phyloP scores from a whole-genome alignment of 2,888 invertebrate genomes.

The Ametastegia equiseti region DNA sequence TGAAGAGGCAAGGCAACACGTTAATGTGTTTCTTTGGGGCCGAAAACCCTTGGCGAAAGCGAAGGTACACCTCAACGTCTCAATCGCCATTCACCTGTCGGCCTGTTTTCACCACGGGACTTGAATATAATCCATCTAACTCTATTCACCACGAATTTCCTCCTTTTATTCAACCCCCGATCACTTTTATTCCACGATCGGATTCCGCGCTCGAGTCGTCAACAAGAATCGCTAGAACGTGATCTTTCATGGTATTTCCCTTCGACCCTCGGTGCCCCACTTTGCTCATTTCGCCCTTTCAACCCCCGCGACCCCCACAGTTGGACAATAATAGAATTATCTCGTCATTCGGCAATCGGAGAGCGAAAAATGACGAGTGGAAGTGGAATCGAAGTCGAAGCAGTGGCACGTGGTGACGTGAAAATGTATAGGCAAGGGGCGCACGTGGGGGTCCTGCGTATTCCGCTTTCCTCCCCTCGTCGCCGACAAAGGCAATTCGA shows the following conservation, averaged over 20 bases:
- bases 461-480: neutral
- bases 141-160: constrained; percentile 47
- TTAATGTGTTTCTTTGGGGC: constrained; percentile 71
- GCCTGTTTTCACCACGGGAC: constrained; percentile 59
- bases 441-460: constrained; percentile 15
- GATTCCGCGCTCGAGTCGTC: constrained; percentile 4
- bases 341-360: constrained; percentile 28
- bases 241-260: neutral
- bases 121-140: constrained; percentile 70
- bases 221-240: neutral
- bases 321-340: constrained; percentile 40
- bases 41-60: constrained; percentile 61
- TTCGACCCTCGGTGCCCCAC: neutral
- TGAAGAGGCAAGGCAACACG: constrained; percentile 51
- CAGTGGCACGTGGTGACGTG: constrained; percentile 30
- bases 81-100: constrained; percentile 69
- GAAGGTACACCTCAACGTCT: constrained; percentile 64
- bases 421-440: neutral
- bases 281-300: neutral
- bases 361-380: neutral
- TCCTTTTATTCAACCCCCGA: neutral
- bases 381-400: neutral
- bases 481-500: constrained; percentile 42
- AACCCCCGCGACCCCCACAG: neutral
- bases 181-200: constrained; percentile 24